Conservation (phyloP, 2,797 vertebrate species). For the Linurgus olivaceus region DNA sequence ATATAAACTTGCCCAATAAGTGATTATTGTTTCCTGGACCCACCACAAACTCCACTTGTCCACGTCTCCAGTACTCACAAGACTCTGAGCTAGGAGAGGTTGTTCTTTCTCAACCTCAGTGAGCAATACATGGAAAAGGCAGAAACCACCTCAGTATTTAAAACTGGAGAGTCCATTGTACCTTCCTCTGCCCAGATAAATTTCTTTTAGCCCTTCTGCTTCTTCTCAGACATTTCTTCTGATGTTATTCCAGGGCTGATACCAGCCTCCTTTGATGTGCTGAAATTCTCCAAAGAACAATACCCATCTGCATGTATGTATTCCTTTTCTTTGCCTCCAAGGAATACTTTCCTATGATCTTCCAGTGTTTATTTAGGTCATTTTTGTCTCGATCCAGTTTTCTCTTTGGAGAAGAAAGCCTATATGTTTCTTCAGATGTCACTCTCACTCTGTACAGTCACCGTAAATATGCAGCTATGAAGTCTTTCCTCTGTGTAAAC, state of each 20-base stretch:
- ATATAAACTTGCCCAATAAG: background rate
- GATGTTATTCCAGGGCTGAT: constrained; percentile 24
- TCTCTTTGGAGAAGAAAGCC: constrained; percentile 24
- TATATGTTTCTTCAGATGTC: constrained; percentile 25
- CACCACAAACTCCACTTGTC: background rate
- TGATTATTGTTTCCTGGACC: background rate
- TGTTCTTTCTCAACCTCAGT: background rate
- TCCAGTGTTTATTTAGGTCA: constrained; percentile 29
- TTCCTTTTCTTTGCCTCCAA: constrained; percentile 17
- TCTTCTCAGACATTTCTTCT: background rate
- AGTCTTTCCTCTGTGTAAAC: constrained; percentile 7
- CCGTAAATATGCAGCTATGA: background rate
- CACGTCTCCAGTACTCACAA: background rate
- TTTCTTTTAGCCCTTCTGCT: background rate
- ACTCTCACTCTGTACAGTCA: background rate
- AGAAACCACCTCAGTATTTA: background rate
- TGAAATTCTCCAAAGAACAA: constrained; percentile 22
- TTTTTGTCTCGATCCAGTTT: constrained; percentile 20
- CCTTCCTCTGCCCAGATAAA: background rate
- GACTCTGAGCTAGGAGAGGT: background rate
- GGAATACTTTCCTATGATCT: constrained; percentile 11
- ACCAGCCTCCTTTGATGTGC: constrained; percentile 17
- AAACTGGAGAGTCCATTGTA: background rate
- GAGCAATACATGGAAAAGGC: background rate
- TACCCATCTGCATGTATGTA: constrained; percentile 1